Evolutionary conservation across 2,888 invertebrate genomes (phyloP), one percentile per base, ranked within the genome.

Genomic region (Aromia moschata): DNA sequence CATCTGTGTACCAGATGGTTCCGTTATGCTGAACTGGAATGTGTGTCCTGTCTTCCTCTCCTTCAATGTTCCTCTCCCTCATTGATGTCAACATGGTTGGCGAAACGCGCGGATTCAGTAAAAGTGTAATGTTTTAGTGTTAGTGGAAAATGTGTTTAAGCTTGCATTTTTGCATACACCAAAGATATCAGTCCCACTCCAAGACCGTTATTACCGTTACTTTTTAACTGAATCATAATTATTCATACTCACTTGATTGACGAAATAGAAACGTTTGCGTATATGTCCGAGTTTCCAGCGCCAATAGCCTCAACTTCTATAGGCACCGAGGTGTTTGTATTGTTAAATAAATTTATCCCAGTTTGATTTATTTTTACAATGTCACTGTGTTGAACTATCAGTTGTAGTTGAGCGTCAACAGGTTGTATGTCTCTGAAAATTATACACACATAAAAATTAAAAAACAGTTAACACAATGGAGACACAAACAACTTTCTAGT

Each of bases 271-370:
- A 85, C 83, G 69, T 86, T 86, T 45, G 87, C 85, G 0, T 84
- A 85, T 44, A 91, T 82, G 57, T 87, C 86, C 0, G 89, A 84
- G 72, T 88, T 86, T 38, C 92, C 92, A 1, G 91, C 88, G 16
- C 83, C 84, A 30, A 84, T 82, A 11, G 88, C 91, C 47, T 84
- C 81, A 0, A 87, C 83, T 70, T 81, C 82, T 33, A 91, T 80
- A 10, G 82, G 80, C 11, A 71, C 53, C 12, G 46, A 53, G 3
- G 30, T 53, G 52, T 64, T 68, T 30, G 62, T 56, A 51, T 51
- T 30, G 4, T 55, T 55, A 14, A 59, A 58, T 53, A 77, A 44
- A 30, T 75, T 77, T 1, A 87, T 75, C 1, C 75, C 76, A 0
- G 78, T 67, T 0, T 89, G 89, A 0, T 82, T 77, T 30, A 88